Base-by-base conservation (phyloP, 2,797 vertebrate species). In the Bovichtus diacanthus region DNA sequence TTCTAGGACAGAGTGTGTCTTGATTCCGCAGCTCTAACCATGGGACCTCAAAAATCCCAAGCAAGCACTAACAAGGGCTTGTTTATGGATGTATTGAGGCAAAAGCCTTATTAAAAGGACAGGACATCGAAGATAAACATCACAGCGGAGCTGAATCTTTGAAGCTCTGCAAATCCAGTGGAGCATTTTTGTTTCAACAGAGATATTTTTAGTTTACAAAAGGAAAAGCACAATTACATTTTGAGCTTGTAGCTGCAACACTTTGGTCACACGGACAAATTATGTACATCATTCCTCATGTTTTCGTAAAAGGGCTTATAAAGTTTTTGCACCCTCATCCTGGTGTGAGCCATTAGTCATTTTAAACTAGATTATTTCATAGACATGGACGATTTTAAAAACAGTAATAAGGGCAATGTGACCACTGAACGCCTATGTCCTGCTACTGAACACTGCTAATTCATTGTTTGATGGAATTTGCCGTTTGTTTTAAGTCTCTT, bases 1-100 rank as follows among this genome's bases (percentile, higher is more conserved):
- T 92, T 91, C 85, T 91, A 49, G 88, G 88, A 90, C 88, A 88
- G 82, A 69, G 72, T 89, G 72, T 69, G 76, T 89, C 90, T 90
- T 87, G 87, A 94, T 73, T 90, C 86, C 87, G 88, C 87, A 88
- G 81, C 87, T 87, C 84, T 80, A 75, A 83, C 80, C 87, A 81
- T 39, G 81, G 78, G 89, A 84, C 85, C 76, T 87, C 7, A 85
- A 77, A 88, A 76, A 74, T 74, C 56, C 61, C 60, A 81, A 51
- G 72, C 80, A 77, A 85, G 85, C 82, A 83, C 55, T 72, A 81
- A 78, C 78, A 77, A 46, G 10, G 68, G 50, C 65, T 67, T 80
- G 76, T 87, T 89, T 78, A 76, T 82, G 70, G 56, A 79, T 61
- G 46, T 63, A 65, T 47, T 72, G 49, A 82, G 83, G 65, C 66